Percentiles rank a stretch among this genome's conserved stretches.
Evolutionary conservation across 2,113 vertebrate genomes (phyloP).

Genomic region (Bos javanicus): DNA sequence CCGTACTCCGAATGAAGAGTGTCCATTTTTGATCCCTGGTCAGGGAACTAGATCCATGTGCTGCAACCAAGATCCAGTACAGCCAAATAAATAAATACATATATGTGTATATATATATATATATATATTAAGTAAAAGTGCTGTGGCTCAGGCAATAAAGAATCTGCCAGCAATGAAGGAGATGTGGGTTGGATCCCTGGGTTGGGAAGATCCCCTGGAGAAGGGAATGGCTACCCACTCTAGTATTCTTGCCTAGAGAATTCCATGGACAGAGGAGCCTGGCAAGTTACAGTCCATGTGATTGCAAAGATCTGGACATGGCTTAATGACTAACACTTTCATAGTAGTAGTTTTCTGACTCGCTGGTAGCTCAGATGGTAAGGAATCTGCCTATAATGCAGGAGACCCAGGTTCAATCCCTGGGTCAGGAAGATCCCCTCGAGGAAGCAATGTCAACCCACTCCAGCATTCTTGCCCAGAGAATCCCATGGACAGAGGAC

Average conservation of each 20-base stretch:
- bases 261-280: not conserved
- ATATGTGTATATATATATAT: no score
- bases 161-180: rapidly evolving
- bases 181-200: not conserved
- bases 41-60: not conserved
- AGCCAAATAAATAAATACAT: not conserved
- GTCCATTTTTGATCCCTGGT: not conserved
- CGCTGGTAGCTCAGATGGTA: not conserved
- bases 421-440: not conserved
- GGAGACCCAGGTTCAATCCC: not conserved
- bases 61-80: not conserved
- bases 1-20: rapidly evolving
- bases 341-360: not conserved
- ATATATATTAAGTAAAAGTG: not conserved
- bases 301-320: not conserved
- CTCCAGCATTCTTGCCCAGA: not conserved
- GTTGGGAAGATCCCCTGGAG: not conserved
- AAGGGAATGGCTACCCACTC: not conserved
- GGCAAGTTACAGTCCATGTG: not conserved
- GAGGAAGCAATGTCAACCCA: not conserved
- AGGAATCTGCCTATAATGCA: not conserved
- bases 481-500: not conserved
- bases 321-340: not conserved
- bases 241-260: not conserved
- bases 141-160: not conserved